These are phyloP conservation scores for Battus philenor DNA, from an alignment of 1,140 invertebrate species.

Conservation along the genomic window DNA sequence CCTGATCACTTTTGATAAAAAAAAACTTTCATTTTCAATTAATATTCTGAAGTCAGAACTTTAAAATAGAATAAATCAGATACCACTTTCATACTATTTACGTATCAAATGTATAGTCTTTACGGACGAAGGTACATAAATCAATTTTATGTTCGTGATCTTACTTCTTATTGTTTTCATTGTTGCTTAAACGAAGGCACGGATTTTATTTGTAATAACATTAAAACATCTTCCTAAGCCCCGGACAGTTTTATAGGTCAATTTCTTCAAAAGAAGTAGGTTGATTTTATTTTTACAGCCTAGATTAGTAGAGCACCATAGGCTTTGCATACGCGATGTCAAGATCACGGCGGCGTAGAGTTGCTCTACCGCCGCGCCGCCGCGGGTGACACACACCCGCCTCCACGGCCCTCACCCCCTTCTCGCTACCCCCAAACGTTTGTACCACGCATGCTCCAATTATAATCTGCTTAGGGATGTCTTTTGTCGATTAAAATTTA, in stretches of 20 bases:
- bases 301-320: slow-evolving; percentile 30
- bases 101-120: not conserved
- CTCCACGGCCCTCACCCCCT: slow-evolving; percentile 19
- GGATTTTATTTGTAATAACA: not conserved
- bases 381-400: slow-evolving; percentile 43
- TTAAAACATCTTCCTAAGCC: slow-evolving; percentile 1
- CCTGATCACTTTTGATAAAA: too few relatives aligned
- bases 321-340: slow-evolving; percentile 65
- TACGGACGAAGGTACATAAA: slow-evolving; percentile 1
- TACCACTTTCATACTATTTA: too few relatives aligned
- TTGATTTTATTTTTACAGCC: slow-evolving; percentile 9
- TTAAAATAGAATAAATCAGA: too few relatives aligned
- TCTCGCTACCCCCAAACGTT: slow-evolving; percentile 51
- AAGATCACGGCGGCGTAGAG: slow-evolving; percentile 58
- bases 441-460: slow-evolving; percentile 73
- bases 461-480: slow-evolving; percentile 73
- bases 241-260: slow-evolving; percentile 11
- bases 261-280: slow-evolving; percentile 1
- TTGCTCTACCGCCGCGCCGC: slow-evolving; percentile 43
- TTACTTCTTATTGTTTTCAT: slow-evolving; percentile 10
- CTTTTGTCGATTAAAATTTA: slow-evolving; percentile 53
- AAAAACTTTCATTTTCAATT: not conserved
- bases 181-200: slow-evolving; percentile 7
- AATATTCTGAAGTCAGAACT: too few relatives aligned
- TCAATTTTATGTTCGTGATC: slow-evolving; percentile 10